Conservation (phyloP, 2,797 vertebrate genomes). For the Urophycis tenuis region DNA sequence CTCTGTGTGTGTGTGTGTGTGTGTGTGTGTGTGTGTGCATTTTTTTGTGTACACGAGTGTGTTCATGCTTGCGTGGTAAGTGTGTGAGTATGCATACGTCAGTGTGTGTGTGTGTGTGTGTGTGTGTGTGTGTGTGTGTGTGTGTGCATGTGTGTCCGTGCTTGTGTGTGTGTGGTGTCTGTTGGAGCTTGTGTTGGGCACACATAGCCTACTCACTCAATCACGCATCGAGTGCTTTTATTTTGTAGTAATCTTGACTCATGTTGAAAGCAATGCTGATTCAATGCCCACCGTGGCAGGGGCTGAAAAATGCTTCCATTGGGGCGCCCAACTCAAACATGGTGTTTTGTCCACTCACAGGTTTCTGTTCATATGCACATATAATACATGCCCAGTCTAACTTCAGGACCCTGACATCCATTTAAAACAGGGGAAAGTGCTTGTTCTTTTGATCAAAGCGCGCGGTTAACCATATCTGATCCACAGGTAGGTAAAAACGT, state of each 20-base stretch:
- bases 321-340: conserved; percentile 32
- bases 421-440: conserved; percentile 27
- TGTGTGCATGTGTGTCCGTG: conserved; percentile 3
- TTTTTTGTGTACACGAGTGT: background rate
- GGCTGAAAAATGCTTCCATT: conserved; percentile 52
- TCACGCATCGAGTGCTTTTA: conserved; percentile 9
- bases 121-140: background rate
- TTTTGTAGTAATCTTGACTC: conserved; percentile 39
- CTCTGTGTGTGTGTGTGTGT: background rate
- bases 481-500: conserved; percentile 46
- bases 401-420: conserved; percentile 39
- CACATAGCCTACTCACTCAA: background rate
- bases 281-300: conserved; percentile 25
- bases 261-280: conserved; percentile 42
- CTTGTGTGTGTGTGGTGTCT: conserved; percentile 14
- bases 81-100: background rate
- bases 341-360: conserved; percentile 24
- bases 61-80: background rate
- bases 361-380: conserved; percentile 51
- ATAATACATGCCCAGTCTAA: conserved; percentile 42
- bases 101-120: background rate
- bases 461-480: conserved; percentile 35
- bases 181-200: background rate
- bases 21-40: background rate
- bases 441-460: conserved; percentile 46